Evolutionary conservation across 1,140 invertebrate genomes (phyloP).

Genomic region (Drosophila ohnishii): DNA sequence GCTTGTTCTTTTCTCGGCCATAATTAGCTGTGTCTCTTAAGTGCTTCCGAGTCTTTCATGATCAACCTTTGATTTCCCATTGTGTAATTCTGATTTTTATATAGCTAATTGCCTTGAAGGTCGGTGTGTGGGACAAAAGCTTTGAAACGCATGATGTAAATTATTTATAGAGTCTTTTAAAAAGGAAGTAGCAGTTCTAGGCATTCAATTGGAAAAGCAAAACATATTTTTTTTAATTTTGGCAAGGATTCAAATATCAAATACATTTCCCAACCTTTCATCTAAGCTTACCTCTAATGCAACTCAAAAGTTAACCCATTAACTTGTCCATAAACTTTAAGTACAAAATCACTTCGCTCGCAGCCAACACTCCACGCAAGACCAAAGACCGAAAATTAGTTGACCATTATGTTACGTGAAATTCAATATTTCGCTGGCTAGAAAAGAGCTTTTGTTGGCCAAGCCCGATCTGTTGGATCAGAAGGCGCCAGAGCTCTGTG

Average conservation of each 20-base stretch:
- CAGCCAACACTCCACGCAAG: slow-evolving; percentile 9
- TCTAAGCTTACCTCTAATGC: neutral
- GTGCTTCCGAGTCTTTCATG: slow-evolving; percentile 33
- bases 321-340: slow-evolving; percentile 22
- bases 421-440: slow-evolving; percentile 32
- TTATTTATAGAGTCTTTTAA: neutral
- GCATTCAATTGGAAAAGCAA: neutral
- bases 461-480: slow-evolving; percentile 23
- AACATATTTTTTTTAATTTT: neutral
- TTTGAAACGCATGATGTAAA: slow-evolving; percentile 9
- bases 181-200: slow-evolving; percentile 30
- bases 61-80: slow-evolving; percentile 19
- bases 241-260: neutral
- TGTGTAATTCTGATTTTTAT: slow-evolving; percentile 24
- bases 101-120: slow-evolving; percentile 60
- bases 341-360: slow-evolving; percentile 29
- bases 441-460: slow-evolving; percentile 16
- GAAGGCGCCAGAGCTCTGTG: slow-evolving; percentile 10
- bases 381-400: slow-evolving; percentile 36
- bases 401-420: slow-evolving; percentile 46
- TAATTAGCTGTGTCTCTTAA: slow-evolving; percentile 19
- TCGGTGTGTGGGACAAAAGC: slow-evolving; percentile 21
- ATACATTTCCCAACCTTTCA: neutral
- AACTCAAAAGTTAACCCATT: slow-evolving; percentile 27
- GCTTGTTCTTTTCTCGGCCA: slow-evolving; percentile 20